phyloP scores from a whole-genome alignment of 2,113 vertebrate species.

The Sula dactylatra region DNA sequence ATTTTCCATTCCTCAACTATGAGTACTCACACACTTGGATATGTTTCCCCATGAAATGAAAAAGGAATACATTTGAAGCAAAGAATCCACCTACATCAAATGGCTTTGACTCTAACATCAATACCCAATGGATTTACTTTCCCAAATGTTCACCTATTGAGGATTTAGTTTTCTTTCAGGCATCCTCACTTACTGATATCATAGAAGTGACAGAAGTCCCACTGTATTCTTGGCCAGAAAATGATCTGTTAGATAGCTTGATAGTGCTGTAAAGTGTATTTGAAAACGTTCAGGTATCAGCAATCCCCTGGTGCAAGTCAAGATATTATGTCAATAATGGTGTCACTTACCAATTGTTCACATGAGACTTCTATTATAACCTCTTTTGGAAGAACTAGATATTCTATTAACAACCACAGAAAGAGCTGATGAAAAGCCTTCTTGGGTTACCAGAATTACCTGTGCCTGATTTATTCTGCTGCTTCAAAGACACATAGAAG shows the following conservation, averaged over 20 bases:
- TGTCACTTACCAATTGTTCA: slow-evolving; percentile 51
- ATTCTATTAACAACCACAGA: slow-evolving; percentile 43
- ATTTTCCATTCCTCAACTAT: background rate
- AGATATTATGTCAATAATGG: slow-evolving; percentile 27
- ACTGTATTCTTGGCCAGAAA: slow-evolving; percentile 11
- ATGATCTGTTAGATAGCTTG: background rate
- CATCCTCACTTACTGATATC: background rate
- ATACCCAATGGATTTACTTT: background rate
- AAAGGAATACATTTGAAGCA: background rate
- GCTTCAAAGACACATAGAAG: background rate
- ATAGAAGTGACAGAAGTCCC: background rate
- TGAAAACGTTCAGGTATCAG: slow-evolving; percentile 22
- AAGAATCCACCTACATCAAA: background rate
- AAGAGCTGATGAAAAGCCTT: slow-evolving; percentile 44
- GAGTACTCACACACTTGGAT: background rate
- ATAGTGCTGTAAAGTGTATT: background rate
- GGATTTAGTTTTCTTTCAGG: background rate
- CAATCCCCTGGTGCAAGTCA: background rate
- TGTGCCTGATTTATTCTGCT: slow-evolving; percentile 9
- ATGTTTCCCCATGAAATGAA: background rate
- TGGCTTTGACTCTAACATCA: background rate
- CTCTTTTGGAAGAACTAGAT: slow-evolving; percentile 12
- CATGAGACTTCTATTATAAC: background rate
- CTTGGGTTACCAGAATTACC: slow-evolving; percentile 26
- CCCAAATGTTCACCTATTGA: background rate